Evolutionary conservation across 2,113 vertebrate species (phyloP).

Genomic region (human): GRCh38 chr2:205713001-205713500

Average conservation of each 20-base stretch:
- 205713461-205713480: neutral
- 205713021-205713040: neutral
- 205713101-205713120: neutral
- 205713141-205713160: neutral
- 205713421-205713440: neutral
- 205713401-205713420: neutral
- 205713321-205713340: neutral
- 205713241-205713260: neutral
- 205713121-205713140: neutral
- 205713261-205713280: neutral
- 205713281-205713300: neutral
- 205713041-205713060: neutral
- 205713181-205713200: neutral
- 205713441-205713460: neutral
- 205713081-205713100: neutral
- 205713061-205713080: accelerated
- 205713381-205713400: neutral
- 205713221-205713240: neutral
- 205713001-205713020: accelerated
- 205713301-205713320: neutral
- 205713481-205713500: slow-evolving; percentile 8
- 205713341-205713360: neutral
- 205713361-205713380: neutral
- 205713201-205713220: neutral
- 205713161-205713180: neutral